Conservation (phyloP, 2,888 invertebrate genomes). For the Volucella bombylans region DNA sequence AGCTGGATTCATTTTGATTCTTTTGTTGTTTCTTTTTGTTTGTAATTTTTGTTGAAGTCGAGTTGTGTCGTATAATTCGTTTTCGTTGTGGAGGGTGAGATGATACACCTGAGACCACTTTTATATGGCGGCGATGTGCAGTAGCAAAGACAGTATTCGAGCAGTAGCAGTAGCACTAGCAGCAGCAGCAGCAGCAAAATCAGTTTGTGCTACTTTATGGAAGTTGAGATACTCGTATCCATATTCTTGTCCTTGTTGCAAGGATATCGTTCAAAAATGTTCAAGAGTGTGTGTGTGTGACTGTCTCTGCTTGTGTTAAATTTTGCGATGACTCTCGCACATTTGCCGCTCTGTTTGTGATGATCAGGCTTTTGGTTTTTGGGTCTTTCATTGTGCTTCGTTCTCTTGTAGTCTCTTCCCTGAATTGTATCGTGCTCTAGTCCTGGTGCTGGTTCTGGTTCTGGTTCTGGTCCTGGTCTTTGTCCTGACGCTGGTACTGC, state of each 20-base stretch:
- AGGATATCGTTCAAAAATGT: constrained; percentile 17
- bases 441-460: not conserved
- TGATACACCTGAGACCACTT: constrained; percentile 63
- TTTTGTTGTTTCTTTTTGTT: constrained; percentile 8
- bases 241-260: constrained; percentile 3
- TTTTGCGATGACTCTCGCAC: constrained; percentile 63
- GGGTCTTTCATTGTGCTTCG: not conserved
- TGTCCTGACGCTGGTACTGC: not conserved
- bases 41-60: not conserved
- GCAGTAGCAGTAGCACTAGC: too few relatives aligned
- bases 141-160: not conserved
- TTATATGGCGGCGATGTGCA: constrained; percentile 40
- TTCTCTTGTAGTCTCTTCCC: not conserved
- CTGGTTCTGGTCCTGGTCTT: not conserved
- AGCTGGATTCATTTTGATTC: not conserved
- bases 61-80: constrained; percentile 58
- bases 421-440: not conserved
- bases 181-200: not conserved
- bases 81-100: constrained; percentile 30
- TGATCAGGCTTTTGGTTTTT: not conserved
- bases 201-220: constrained; percentile 9
- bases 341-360: constrained; percentile 49
- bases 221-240: not conserved
- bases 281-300: not conserved
- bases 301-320: constrained; percentile 21